Evolutionary conservation across 2,797 vertebrate species (phyloP).

Genomic region (Lagocephalus sceleratus): DNA sequence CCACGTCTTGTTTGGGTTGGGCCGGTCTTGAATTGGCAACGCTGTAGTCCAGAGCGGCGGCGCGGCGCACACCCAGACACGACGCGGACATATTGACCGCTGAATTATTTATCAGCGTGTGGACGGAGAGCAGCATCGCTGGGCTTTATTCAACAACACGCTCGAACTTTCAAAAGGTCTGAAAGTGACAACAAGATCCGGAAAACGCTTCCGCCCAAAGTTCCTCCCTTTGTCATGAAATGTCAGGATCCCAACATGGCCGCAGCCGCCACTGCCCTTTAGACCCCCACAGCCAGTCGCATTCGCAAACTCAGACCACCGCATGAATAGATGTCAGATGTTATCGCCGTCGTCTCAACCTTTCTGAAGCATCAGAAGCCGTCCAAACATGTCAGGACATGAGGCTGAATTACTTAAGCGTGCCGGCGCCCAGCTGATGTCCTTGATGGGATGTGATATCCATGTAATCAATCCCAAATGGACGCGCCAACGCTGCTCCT

Average conservation of each 20-base stretch:
- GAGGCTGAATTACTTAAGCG: slow-evolving; percentile 52
- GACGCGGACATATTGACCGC: too few species aligned
- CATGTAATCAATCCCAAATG: slow-evolving; percentile 62
- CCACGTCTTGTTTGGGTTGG: too few species aligned
- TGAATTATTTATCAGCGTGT: background rate
- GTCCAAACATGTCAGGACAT: slow-evolving; percentile 61
- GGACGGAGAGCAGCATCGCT: background rate
- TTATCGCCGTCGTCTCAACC: slow-evolving; percentile 66
- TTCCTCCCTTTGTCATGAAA: slow-evolving; percentile 41
- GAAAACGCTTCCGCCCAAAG: background rate
- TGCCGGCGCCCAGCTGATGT: slow-evolving; percentile 46
- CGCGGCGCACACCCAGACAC: too few species aligned
- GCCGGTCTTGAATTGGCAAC: too few species aligned
- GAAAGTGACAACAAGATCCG: slow-evolving; percentile 9
- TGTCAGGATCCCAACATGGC: slow-evolving; percentile 43
- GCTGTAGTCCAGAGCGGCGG: too few species aligned
- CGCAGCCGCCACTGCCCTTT: slow-evolving; percentile 58
- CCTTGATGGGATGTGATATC: slow-evolving; percentile 66
- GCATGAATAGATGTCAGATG: slow-evolving; percentile 64
- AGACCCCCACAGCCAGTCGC: slow-evolving; percentile 20
- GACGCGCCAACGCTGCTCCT: slow-evolving; percentile 22
- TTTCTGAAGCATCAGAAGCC: slow-evolving; percentile 67
- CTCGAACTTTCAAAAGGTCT: slow-evolving; percentile 19
- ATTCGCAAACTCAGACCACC: slow-evolving; percentile 34
- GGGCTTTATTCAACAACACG: background rate